Evolutionary conservation across 2,113 vertebrate species (phyloP), one percentile per base, ranked within the genome.

Genomic region (Chrysochloris asiatica): DNA sequence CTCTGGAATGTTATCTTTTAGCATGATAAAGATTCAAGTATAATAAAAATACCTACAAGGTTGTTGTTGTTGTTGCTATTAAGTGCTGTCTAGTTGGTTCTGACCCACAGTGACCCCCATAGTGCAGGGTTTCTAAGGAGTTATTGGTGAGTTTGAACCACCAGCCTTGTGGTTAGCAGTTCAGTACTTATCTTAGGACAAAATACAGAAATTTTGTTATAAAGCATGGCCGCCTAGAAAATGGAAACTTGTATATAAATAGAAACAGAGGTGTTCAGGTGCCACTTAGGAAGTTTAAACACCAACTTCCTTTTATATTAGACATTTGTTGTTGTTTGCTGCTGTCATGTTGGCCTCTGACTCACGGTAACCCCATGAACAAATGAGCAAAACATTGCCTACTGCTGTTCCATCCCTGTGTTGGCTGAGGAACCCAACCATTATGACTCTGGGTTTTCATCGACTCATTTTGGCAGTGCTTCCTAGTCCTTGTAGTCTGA

Each of bases 21-120:
- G 3, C 69, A n/a, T 80, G 81, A 63, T 28, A 45, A 86, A 47
- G 73, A 94, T 26, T 81, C 73, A 89, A 83, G 28, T 77, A 28
- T 1, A 79, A 65, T 45, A n/a, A n/a, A n/a, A 61, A 21, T 38
- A 61, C 28, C 84, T 81, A 24, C 26, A 86, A 75, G 36, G 69
- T 19, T 50, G 8, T 50, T 50, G 48, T 50, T 50, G 48, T 50
- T 50, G 48, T 50, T 50, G 16, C n/a, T n/a, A n/a, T n/a, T n/a
- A n/a, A n/a, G n/a, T n/a, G n/a, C n/a, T n/a, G n/a, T n/a, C n/a
- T n/a, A n/a, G n/a, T n/a, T n/a, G n/a, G n/a, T n/a, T n/a, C n/a
- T n/a, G n/a, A n/a, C n/a, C n/a, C n/a, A n/a, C n/a, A n/a, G n/a
- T n/a, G n/a, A n/a, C n/a, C n/a, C n/a, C n/a, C n/a, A n/a, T n/a